Percentiles rank a stretch among this genome's conserved stretches.
These are phyloP conservation scores for Tringa solitaria DNA, from an alignment of 2,113 vertebrate genomes.

Conservation along the genomic window DNA sequence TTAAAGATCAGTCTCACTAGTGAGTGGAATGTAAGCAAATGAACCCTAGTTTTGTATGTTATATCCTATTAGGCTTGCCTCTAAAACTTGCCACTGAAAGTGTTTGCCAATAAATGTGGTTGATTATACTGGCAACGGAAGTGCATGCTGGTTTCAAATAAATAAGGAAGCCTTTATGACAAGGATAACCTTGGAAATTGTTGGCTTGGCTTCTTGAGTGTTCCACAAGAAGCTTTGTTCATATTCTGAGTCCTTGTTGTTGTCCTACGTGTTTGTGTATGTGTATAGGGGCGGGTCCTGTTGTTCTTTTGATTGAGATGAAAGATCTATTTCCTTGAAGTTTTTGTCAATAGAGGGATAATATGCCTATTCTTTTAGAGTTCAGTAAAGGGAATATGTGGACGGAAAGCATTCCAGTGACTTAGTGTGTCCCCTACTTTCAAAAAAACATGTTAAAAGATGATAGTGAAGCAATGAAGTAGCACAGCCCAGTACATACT, in stretches of 20 bases:
- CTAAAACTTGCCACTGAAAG: neutral
- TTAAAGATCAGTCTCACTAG: neutral
- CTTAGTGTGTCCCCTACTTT: neutral
- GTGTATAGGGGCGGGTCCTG: neutral
- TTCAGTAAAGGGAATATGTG: neutral
- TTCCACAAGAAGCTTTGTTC: neutral
- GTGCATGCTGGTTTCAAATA: slow-evolving; percentile 1
- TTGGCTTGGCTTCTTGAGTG: neutral
- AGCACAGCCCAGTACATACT: neutral
- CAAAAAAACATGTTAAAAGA: neutral
- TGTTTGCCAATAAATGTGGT: neutral
- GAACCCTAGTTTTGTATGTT: neutral
- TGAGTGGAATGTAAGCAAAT: neutral
- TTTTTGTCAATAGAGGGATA: neutral
- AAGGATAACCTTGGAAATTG: slow-evolving; percentile 38
- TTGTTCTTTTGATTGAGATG: neutral
- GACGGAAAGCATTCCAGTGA: neutral
- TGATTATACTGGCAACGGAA: neutral
- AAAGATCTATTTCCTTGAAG: neutral
- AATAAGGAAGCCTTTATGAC: slow-evolving; percentile 8
- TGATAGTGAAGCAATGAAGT: neutral
- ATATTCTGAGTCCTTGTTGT: neutral
- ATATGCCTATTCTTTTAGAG: neutral
- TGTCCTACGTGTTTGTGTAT: neutral
- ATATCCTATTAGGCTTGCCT: neutral